Conservation (phyloP, 2,797 vertebrate species). For the Chiroxiphia lanceolata region DNA sequence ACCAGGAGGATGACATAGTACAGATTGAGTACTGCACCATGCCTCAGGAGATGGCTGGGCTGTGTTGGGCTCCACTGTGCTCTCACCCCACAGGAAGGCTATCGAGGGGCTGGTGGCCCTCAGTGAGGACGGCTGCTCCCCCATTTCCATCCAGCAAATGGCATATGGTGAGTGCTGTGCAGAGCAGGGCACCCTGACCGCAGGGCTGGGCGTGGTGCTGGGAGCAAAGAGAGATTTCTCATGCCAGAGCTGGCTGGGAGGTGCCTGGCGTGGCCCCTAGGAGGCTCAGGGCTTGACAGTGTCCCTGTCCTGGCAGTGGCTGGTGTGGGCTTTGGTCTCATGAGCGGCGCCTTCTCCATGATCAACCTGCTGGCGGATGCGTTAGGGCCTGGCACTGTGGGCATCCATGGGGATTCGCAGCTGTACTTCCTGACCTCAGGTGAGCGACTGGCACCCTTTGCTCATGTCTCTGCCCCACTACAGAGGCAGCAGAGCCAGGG, state of each 20-base stretch:
- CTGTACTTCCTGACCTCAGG: constrained; percentile 85
- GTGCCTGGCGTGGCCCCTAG: neutral
- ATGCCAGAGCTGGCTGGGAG: fast-evolving
- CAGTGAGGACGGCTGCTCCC: constrained; percentile 81
- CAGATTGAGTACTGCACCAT: neutral
- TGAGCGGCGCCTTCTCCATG: constrained; percentile 85
- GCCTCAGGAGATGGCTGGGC: neutral
- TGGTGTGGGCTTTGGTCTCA: constrained; percentile 82
- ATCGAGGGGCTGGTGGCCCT: constrained; percentile 81
- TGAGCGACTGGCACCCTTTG: neutral
- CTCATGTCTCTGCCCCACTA: neutral
- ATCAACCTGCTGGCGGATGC: constrained; percentile 83
- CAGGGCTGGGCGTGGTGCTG: neutral
- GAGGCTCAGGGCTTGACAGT: neutral
- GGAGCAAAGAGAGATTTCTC: neutral
- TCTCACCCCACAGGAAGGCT: constrained; percentile 75
- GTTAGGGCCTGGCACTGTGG: constrained; percentile 80
- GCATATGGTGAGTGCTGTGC: constrained; percentile 76
- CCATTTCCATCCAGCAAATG: constrained; percentile 84
- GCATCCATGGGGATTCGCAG: constrained; percentile 82
- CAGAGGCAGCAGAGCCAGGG: neutral
- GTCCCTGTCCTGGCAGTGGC: constrained; percentile 69
- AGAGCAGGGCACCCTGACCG: fast-evolving
- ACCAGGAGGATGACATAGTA: neutral
- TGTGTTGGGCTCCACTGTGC: neutral